A percentile compares a stretch with the other conserved stretches of the same genome.
Evolutionary conservation across 2,888 invertebrate genomes (phyloP).

Genomic region (Troides aeacus): DNA sequence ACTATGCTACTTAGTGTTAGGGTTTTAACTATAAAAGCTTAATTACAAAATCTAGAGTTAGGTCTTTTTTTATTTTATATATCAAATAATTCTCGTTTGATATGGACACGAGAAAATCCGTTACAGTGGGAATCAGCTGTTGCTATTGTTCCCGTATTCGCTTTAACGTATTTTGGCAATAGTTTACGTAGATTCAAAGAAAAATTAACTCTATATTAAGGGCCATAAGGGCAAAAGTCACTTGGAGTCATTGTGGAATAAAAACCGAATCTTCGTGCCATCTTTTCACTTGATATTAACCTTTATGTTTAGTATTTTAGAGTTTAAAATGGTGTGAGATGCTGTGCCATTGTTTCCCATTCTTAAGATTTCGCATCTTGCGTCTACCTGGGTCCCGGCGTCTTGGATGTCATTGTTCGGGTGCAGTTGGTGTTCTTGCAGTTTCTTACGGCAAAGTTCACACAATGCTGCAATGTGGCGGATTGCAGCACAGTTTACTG

Average conservation of each 20-base stretch:
- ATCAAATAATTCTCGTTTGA: not conserved
- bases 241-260: constrained; percentile 7
- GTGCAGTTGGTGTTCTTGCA: constrained; percentile 48
- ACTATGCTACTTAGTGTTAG: no score
- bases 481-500: constrained; percentile 14
- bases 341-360: constrained; percentile 43
- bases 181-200: constrained; percentile 22
- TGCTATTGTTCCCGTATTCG: constrained; percentile 50
- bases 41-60: not conserved
- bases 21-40: no score
- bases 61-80: not conserved
- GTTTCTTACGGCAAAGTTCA: constrained; percentile 26
- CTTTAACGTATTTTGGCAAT: constrained; percentile 50
- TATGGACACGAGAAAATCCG: constrained; percentile 51
- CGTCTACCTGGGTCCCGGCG: constrained; percentile 61
- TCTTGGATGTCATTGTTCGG: constrained; percentile 53
- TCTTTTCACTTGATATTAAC: constrained; percentile 1
- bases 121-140: constrained; percentile 72
- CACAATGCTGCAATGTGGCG: constrained; percentile 18
- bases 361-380: constrained; percentile 75
- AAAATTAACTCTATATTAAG: constrained; percentile 39
- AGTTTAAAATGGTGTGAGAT: constrained; percentile 31
- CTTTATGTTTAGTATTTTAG: constrained; percentile 8
- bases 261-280: constrained; percentile 8
- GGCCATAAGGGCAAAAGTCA: constrained; percentile 24